Evolutionary conservation across 2,888 invertebrate genomes (phyloP), one percentile per base, ranked within the genome.

Genomic region (Drosophila quinaria): DNA sequence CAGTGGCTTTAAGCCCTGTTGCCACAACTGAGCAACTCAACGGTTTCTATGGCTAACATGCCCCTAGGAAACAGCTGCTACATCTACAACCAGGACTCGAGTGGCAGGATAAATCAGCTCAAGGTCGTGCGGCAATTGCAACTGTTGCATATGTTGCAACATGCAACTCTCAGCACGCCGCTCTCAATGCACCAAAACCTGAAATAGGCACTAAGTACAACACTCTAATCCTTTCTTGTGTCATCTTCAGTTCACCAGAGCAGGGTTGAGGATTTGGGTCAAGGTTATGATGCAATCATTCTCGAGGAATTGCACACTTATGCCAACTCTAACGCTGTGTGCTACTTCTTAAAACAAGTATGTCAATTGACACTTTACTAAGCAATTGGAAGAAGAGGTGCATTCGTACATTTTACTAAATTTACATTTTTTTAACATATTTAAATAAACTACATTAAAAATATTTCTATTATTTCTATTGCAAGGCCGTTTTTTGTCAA

Each of bases 81-180:
- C 78, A 67, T 67, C 59, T 37, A 25, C 39, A 56, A 46, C 25
- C 13, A 37, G 25, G 8, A 44, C 67, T 75, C 35, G 46, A 73
- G 39, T 35, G 56, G 50, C 42, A 42, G 44, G 61, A 51, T 60
- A 49, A 79, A 70, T 56, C 60, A 65, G 64, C 85, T 84, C 84
- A 89, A 84, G 84, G 84, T 84, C 84, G 85, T 49, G 50, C n/a
- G 35, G 44, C 69, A 55, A 54, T 60, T 62, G 68, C 63, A 64
- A 70, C 68, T 66, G 65, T 64, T 75, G 72, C 84, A 80, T 87
- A 84, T 89, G 84, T 44, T 75, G 85, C 85, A 78, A 70, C 67
- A 58, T 82, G 72, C 59, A 73, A 62, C 69, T 68, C 65, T 60
- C 61, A 69, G 75, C 87, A 83, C 77, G 80, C 74, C 74, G 70